Evolutionary conservation across 2,797 vertebrate genomes (phyloP), one percentile per base, ranked within the genome.

Genomic region (Acanthopagrus latus): DNA sequence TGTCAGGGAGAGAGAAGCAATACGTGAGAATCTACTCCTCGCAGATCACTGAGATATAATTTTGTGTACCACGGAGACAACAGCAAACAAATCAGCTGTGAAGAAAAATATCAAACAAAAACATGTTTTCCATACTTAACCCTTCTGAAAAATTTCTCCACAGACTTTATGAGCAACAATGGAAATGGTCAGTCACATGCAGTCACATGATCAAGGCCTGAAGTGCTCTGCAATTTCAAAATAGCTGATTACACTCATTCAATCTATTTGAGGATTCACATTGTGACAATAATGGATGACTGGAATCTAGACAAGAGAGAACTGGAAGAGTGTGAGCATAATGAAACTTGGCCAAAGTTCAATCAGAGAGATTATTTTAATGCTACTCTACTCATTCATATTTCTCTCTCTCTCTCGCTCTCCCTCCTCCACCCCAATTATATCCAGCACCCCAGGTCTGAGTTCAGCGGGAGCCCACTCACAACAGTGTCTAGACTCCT

Each of bases 1-100:
- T 2, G 66, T 71, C 62, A 55, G 13, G 23, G 13, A 51, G 0
- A 12, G 25, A 77, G 14, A 25, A 76, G 64, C 44, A 77, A 70
- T 43, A 57, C 29, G 27, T 18, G 5, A 66, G 12, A 70, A 69
- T 60, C 23, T 43, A 27, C 29, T 76, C 58, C 63, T 46, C 43
- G 64, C 3, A 20, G 64, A 47, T 76, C 48, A 74, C 18, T 0
- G 12, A 67, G 51, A 46, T 48, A 8, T 7, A 11, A 14, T 18
- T 54, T 62, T n/a, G 20, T 25, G 63, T 21, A 41, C 18, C n/a
- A 51, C 20, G 47, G 20, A 44, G 18, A 48, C 14, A 8, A 33
- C 41, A 38, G 20, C 47, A 10, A 55, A 50, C 7, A 76, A 68
- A 60, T 38, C 2, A 62, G 23, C 25, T 16, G 10, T 43, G 48